Evolutionary conservation across 2,113 vertebrate genomes (phyloP).

Genomic region (Excalfactoria chinensis): DNA sequence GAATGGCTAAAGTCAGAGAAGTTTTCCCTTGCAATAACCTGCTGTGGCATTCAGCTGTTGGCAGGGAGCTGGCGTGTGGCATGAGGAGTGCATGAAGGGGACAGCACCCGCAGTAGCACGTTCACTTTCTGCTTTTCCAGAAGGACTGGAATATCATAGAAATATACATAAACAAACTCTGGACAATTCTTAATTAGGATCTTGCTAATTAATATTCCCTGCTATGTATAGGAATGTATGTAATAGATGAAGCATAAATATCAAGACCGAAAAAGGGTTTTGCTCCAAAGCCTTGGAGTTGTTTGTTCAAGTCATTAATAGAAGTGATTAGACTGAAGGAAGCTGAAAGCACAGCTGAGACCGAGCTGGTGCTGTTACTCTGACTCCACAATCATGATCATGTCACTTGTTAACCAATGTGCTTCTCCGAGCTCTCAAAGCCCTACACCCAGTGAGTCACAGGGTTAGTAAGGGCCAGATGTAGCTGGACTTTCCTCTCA

Average conservation of each 20-base stretch:
- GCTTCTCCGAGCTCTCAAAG: background rate
- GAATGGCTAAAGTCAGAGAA: slow-evolving; percentile 4
- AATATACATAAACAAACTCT: background rate
- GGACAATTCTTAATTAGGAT: background rate
- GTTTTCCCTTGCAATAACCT: background rate
- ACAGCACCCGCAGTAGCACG: background rate
- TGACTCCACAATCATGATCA: rapidly evolving
- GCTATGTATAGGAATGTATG: background rate
- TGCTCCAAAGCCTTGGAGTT: background rate
- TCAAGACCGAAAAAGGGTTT: background rate
- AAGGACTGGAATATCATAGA: background rate
- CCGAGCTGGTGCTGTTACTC: background rate
- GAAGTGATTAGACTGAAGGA: background rate
- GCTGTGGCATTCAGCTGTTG: background rate
- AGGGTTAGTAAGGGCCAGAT: background rate
- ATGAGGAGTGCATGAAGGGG: background rate
- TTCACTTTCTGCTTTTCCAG: background rate
- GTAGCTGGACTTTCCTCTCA: background rate
- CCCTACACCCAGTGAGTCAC: background rate
- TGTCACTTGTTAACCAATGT: background rate
- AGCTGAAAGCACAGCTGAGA: background rate
- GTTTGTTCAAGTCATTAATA: background rate
- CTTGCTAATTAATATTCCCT: background rate
- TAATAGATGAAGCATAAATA: background rate
- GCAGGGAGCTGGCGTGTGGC: background rate